These are phyloP conservation scores for Antennarius maculatus DNA, from an alignment of 2,797 vertebrate genomes.

Conservation along the genomic window DNA sequence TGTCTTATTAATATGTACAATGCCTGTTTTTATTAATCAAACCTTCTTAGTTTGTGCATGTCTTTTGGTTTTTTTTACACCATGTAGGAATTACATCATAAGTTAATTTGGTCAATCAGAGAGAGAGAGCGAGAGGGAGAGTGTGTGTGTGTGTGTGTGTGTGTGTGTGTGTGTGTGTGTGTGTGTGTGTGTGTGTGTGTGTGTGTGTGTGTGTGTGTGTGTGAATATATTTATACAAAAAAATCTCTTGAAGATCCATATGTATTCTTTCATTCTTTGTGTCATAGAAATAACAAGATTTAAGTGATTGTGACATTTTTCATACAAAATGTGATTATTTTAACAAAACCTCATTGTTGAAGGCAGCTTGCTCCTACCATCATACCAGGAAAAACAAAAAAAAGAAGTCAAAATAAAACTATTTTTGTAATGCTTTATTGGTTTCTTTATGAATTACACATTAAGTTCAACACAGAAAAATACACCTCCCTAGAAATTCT, in stretches of 20 bases:
- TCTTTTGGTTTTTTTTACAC: neutral
- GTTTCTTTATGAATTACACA: too few species aligned
- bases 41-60: neutral
- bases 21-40: slow-evolving; percentile 15
- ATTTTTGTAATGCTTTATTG: neutral
- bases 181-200: too few species aligned
- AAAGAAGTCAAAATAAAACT: neutral
- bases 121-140: neutral
- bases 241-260: neutral
- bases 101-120: slow-evolving; percentile 36
- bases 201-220: too few species aligned
- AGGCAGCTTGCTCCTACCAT: neutral
- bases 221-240: neutral
- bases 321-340: neutral
- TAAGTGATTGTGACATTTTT: slow-evolving; percentile 1
- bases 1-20: slow-evolving; percentile 8
- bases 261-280: slow-evolving; percentile 18
- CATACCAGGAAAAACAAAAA: neutral
- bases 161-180: too few species aligned
- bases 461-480: too few species aligned
- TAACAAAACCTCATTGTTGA: neutral
- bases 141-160: neutral
- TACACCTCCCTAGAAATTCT: slow-evolving; percentile 4
- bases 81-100: slow-evolving; percentile 8
- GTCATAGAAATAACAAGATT: neutral